These are phyloP conservation scores for Drosophila robusta DNA, from an alignment of 2,888 invertebrate species.

Conservation along the genomic window DNA sequence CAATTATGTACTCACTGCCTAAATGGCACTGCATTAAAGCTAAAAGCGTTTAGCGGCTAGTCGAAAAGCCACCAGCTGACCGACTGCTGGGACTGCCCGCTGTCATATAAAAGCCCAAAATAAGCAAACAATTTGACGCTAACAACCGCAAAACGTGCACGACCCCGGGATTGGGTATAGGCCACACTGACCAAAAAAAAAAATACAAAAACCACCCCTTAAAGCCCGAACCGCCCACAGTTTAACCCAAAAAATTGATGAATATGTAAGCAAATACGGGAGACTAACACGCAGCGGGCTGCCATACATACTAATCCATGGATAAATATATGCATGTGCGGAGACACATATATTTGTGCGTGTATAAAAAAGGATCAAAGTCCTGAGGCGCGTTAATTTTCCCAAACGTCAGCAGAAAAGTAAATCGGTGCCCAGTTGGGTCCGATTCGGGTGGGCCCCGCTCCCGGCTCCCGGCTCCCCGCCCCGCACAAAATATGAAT, in stretches of 20 bases:
- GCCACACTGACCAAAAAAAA: background rate
- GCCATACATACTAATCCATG: slow-evolving; percentile 48
- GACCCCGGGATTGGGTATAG: slow-evolving; percentile 8
- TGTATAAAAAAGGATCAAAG: slow-evolving; percentile 73
- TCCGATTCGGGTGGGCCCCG: slow-evolving; percentile 1
- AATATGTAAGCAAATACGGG: slow-evolving; percentile 77
- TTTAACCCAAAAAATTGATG: slow-evolving; percentile 78
- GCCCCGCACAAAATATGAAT: slow-evolving; percentile 59
- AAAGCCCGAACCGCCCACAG: slow-evolving; percentile 54
- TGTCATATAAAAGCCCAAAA: slow-evolving; percentile 73
- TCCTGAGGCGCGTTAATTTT: slow-evolving; percentile 77
- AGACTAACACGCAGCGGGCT: slow-evolving; percentile 61
- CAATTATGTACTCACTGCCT: slow-evolving; percentile 65
- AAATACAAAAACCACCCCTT: background rate
- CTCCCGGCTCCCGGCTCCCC: slow-evolving; percentile 1
- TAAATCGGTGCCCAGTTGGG: slow-evolving; percentile 56
- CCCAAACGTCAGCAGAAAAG: slow-evolving; percentile 76
- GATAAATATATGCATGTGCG: background rate
- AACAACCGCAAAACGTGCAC: slow-evolving; percentile 75
- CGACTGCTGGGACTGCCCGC: slow-evolving; percentile 73
- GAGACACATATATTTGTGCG: background rate
- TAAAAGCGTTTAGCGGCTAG: slow-evolving; percentile 74
- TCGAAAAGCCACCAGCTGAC: slow-evolving; percentile 60
- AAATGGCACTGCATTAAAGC: slow-evolving; percentile 74
- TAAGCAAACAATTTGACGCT: slow-evolving; percentile 78